Percentiles rank a stretch among this genome's conserved stretches.
Conservation (phyloP, 1,140 invertebrate genomes). For the Bombus huntii region DNA sequence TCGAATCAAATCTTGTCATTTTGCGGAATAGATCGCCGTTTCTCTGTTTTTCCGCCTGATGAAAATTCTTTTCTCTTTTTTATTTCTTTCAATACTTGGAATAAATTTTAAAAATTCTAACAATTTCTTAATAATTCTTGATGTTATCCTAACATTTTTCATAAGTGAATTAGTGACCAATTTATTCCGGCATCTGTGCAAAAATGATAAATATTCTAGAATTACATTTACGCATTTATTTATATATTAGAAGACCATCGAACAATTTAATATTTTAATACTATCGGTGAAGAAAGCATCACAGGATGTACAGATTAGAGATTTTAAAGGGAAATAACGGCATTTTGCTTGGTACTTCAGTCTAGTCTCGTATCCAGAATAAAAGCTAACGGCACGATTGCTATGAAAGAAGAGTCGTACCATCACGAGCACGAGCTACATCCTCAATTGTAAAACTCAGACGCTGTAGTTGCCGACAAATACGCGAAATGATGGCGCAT, state of each 20-base stretch:
- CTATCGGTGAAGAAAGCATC: neutral
- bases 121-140: no score
- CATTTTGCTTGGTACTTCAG: neutral
- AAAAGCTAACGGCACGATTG: neutral
- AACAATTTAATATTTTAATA: neutral
- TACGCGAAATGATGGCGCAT: slow-evolving; percentile 39
- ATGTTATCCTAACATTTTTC: no score
- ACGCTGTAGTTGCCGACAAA: slow-evolving; percentile 19
- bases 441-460: slow-evolving; percentile 38
- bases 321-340: neutral
- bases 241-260: neutral
- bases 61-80: neutral
- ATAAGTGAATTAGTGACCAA: no score
- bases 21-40: neutral
- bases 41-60: neutral
- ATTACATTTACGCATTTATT: no score
- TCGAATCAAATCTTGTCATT: neutral
- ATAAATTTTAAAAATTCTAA: no score
- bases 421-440: neutral
- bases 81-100: no score
- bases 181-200: no score
- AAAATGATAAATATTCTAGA: no score
- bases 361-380: neutral
- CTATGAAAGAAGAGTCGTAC: neutral
- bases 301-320: neutral